phyloP scores from a whole-genome alignment of 2,888 invertebrate species.

The Torymus texanus region DNA sequence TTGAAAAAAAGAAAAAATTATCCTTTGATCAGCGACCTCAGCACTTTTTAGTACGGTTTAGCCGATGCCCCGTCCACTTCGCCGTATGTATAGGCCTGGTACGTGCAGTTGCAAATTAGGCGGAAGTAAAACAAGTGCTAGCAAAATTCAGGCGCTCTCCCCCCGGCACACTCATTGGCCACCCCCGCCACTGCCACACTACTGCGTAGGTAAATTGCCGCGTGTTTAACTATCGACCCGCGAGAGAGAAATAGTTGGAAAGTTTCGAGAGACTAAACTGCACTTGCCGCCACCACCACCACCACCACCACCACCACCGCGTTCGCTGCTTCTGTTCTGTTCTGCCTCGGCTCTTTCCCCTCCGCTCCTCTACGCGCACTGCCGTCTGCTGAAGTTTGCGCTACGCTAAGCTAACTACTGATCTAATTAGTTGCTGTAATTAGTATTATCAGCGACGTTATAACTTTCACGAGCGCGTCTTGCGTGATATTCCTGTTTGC shows the following conservation, averaged over 20 bases:
- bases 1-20: too few species aligned
- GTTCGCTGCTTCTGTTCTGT: neutral
- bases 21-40: too few species aligned
- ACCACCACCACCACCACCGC: neutral
- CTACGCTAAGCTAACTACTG: slow-evolving; percentile 53
- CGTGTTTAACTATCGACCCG: slow-evolving; percentile 47
- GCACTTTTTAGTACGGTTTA: too few species aligned
- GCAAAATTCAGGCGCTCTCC: neutral
- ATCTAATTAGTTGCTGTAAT: slow-evolving; percentile 59
- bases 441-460: slow-evolving; percentile 54
- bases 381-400: slow-evolving; percentile 50
- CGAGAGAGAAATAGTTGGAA: slow-evolving; percentile 48
- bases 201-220: slow-evolving; percentile 45
- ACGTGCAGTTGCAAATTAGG: slow-evolving; percentile 12
- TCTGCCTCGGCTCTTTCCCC: slow-evolving; percentile 19
- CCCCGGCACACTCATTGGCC: neutral
- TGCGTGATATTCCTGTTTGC: slow-evolving; percentile 50
- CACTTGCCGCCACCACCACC: slow-evolving; percentile 15
- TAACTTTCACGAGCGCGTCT: slow-evolving; percentile 51
- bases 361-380: neutral
- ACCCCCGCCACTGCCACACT: neutral
- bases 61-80: too few species aligned
- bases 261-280: slow-evolving; percentile 51
- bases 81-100: neutral
- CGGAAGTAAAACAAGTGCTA: neutral